phyloP scores from a whole-genome alignment of 2,797 vertebrate species.

The Pantherophis alleghaniensis region DNA sequence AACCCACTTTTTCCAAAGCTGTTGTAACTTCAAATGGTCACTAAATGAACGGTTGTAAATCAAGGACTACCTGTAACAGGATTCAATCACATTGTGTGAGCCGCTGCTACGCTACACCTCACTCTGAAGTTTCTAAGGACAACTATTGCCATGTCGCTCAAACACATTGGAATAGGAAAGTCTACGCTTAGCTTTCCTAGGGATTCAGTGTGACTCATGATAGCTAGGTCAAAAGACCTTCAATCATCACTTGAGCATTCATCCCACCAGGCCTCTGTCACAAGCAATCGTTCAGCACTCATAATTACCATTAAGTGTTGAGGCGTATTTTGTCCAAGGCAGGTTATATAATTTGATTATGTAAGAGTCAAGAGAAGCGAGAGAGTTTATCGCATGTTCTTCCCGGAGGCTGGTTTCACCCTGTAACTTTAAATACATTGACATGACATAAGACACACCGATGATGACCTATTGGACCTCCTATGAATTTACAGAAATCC shows the following conservation, averaged over 20 bases:
- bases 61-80: neutral
- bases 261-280: neutral
- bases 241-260: neutral
- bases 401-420: conserved; percentile 11
- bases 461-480: neutral
- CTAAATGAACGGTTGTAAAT: neutral
- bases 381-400: neutral
- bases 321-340: neutral
- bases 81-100: neutral
- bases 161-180: neutral
- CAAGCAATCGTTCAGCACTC: neutral
- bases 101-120: neutral
- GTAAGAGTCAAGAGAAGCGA: neutral
- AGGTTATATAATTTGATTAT: conserved; percentile 24
- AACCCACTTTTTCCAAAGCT: neutral
- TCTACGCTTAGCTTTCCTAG: neutral
- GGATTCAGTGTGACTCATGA: neutral
- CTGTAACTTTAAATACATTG: conserved; percentile 3
- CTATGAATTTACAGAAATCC: neutral
- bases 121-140: neutral
- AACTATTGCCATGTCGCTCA: neutral
- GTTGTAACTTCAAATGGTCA: neutral
- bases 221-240: neutral
- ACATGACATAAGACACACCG: neutral
- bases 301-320: conserved; percentile 2